These are phyloP conservation scores for Branchinecta sandiegonensis DNA, from an alignment of 2,888 invertebrate species.

Conservation along the genomic window DNA sequence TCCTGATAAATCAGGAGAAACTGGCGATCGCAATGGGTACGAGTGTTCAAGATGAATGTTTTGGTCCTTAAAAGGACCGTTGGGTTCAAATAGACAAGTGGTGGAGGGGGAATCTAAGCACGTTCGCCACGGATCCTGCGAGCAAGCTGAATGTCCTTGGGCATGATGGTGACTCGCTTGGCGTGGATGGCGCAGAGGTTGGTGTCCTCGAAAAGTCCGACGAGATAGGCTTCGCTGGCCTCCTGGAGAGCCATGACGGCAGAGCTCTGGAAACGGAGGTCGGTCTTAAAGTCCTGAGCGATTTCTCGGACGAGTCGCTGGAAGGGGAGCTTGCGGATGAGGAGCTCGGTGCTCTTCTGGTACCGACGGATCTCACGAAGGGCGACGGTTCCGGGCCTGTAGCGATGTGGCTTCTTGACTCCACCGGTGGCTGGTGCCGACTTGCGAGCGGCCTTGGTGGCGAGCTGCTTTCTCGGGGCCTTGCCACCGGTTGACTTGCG, in stretches of 20 bases:
- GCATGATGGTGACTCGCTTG: constrained; percentile 94
- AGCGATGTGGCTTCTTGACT: constrained; percentile 41
- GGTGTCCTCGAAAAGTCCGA: constrained; percentile 92
- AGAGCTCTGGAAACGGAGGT: constrained; percentile 24
- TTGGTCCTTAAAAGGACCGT: no score
- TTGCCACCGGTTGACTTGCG: constrained; percentile 96
- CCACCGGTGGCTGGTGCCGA: constrained; percentile 39
- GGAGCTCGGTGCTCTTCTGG: constrained; percentile 39
- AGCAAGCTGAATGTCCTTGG: constrained; percentile 91
- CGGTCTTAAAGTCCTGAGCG: constrained; percentile 34
- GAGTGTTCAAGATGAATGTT: no score
- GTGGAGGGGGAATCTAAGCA: constrained; percentile 28
- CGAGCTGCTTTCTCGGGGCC: constrained; percentile 83
- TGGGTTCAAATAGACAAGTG: no score
- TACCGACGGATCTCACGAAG: constrained; percentile 41
- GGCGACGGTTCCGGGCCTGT: constrained; percentile 40
- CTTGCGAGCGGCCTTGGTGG: constrained; percentile 87
- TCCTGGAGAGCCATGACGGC: constrained; percentile 42
- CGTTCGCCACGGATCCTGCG: constrained; percentile 4
- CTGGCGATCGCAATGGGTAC: no score
- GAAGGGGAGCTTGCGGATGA: constrained; percentile 40
- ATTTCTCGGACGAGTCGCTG: constrained; percentile 37
- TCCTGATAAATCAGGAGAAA: no score
- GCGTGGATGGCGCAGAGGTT: constrained; percentile 96
- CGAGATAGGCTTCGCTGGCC: constrained; percentile 77